Percentiles rank a stretch among this genome's conserved stretches.
These are phyloP conservation scores for Silurus asotus DNA, from an alignment of 2,113 vertebrate species.

Conservation along the genomic window DNA sequence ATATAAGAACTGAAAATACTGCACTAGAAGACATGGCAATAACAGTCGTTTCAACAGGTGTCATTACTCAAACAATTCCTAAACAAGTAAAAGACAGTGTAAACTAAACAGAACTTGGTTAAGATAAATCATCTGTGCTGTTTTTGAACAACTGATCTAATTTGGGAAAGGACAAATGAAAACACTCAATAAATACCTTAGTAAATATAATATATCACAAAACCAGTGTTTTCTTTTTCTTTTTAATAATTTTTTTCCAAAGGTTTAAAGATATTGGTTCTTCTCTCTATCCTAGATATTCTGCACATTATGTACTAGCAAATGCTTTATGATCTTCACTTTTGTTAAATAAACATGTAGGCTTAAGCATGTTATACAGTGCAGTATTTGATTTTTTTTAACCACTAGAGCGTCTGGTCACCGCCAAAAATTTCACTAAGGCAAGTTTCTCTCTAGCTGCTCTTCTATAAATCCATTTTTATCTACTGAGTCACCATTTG, in stretches of 20 bases:
- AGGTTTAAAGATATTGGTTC: neutral
- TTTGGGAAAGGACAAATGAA: neutral
- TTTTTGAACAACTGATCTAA: neutral
- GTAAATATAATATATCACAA: neutral
- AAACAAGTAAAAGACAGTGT: neutral
- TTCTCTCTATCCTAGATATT: neutral
- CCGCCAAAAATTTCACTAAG: neutral
- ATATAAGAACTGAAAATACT: neutral
- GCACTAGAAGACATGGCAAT: neutral
- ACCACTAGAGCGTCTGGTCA: neutral
- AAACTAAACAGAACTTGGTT: neutral
- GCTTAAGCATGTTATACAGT: neutral
- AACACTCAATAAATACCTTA: neutral
- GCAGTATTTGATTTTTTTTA: neutral
- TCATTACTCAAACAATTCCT: neutral
- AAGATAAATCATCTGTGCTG: neutral
- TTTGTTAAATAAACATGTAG: neutral
- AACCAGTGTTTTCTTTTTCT: neutral
- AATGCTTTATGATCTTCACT: neutral
- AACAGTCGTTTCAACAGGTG: neutral
- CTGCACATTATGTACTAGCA: neutral
- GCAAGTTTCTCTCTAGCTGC: neutral
- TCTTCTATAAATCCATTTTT: neutral
- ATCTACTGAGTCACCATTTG: neutral
- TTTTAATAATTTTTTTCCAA: too few species aligned